Conservation (phyloP, 2,888 invertebrate genomes). For the Heliconius ethilla region DNA sequence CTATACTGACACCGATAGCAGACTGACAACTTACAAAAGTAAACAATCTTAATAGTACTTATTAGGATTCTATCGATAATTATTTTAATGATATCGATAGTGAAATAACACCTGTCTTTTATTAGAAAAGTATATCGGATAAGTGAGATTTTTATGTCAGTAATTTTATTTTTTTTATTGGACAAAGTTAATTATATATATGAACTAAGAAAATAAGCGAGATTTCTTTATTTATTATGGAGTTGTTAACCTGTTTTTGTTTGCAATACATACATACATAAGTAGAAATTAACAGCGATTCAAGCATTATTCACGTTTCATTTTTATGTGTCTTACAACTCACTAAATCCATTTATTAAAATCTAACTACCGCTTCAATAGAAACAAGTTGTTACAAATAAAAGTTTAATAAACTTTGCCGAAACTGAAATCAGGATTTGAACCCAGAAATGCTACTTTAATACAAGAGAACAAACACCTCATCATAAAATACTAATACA, state of each 20-base stretch:
- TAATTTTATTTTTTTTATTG: neutral
- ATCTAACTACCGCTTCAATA: neutral
- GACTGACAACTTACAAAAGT: conserved; percentile 24
- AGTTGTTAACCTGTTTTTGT: neutral
- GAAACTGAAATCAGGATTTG: neutral
- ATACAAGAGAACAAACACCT: neutral
- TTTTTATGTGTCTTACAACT: neutral
- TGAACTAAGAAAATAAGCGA: neutral
- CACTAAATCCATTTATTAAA: too few relatives aligned
- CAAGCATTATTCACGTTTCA: neutral
- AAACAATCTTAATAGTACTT: conserved; percentile 17
- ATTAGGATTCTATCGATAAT: conserved; percentile 12
- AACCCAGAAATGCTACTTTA: neutral
- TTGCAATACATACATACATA: neutral
- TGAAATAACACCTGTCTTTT: neutral
- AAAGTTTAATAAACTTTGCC: neutral
- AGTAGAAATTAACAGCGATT: neutral
- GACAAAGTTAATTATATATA: neutral
- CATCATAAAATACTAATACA: neutral
- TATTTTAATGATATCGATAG: conserved; percentile 16
- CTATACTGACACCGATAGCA: conserved; percentile 37
- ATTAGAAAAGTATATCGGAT: neutral
- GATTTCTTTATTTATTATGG: neutral
- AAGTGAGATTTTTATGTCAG: neutral
- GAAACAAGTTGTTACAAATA: neutral